phyloP scores from a whole-genome alignment of 2,888 invertebrate genomes.

The Drosophila neonasuta region DNA sequence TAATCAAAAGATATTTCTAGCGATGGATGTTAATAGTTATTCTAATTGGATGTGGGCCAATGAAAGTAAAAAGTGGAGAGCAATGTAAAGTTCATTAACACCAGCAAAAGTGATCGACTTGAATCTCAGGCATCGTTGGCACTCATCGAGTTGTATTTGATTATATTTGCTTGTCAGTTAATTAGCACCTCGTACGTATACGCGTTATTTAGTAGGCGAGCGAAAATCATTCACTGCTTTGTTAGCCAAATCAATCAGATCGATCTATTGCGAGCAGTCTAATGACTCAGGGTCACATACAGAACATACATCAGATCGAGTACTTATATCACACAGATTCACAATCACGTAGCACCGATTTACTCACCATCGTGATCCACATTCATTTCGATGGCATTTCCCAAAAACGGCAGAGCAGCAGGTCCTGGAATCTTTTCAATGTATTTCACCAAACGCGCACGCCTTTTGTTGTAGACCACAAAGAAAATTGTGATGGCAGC shows the following conservation, averaged over 20 bases:
- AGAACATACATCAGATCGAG: not conserved
- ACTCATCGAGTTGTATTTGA: slow-evolving; percentile 8
- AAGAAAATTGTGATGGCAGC: slow-evolving; percentile 71
- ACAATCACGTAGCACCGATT: not conserved
- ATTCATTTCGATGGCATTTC: slow-evolving; percentile 85
- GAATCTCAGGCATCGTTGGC: slow-evolving; percentile 30
- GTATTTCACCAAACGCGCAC: slow-evolving; percentile 82
- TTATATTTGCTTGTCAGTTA: slow-evolving; percentile 34
- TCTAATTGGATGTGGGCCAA: slow-evolving; percentile 20
- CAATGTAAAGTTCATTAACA: slow-evolving; percentile 65
- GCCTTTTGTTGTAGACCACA: slow-evolving; percentile 78
- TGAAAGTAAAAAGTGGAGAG: slow-evolving; percentile 44
- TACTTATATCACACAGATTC: not conserved
- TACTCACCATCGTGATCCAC: slow-evolving; percentile 84
- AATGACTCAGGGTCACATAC: slow-evolving; percentile 60
- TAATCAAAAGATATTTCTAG: not conserved
- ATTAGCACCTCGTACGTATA: slow-evolving; percentile 64
- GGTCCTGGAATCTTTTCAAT: slow-evolving; percentile 85
- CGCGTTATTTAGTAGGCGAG: slow-evolving; percentile 44
- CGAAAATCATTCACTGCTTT: slow-evolving; percentile 8
- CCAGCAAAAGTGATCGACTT: slow-evolving; percentile 3
- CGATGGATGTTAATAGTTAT: slow-evolving; percentile 4
- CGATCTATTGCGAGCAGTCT: slow-evolving; percentile 9
- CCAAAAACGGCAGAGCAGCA: slow-evolving; percentile 84
- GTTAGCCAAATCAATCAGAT: slow-evolving; percentile 57